Percentiles rank a stretch among this genome's conserved stretches.
Conservation (phyloP, 2,888 invertebrate genomes). For the Ichneumoninae sp. region DNA sequence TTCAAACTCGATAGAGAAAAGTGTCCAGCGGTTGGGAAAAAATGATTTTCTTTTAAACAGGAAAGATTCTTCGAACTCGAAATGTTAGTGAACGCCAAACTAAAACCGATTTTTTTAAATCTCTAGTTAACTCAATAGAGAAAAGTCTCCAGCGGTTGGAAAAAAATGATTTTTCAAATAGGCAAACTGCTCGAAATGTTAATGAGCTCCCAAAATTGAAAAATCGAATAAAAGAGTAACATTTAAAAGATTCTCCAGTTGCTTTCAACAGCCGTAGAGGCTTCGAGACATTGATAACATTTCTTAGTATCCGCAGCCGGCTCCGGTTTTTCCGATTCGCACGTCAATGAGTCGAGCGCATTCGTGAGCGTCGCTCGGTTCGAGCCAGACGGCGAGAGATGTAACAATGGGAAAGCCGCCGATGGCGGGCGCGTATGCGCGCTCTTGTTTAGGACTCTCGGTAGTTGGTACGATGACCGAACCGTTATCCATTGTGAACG, state of each 20-base stretch:
- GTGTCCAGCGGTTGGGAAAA: no score
- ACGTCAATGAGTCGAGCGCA: conserved; percentile 10
- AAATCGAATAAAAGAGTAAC: no score
- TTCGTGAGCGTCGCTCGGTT: not conserved
- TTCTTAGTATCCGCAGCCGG: not conserved
- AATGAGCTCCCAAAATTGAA: no score
- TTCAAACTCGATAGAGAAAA: no score
- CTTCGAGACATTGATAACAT: not conserved
- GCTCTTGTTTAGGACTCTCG: conserved; percentile 30
- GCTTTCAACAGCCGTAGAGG: not conserved
- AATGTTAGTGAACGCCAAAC: no score
- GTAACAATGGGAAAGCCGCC: conserved; percentile 50
- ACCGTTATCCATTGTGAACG: conserved; percentile 76
- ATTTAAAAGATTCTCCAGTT: not conserved
- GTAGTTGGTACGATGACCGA: conserved; percentile 54
- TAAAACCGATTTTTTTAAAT: no score
- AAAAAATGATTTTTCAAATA: no score
- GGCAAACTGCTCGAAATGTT: no score
- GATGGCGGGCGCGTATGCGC: conserved; percentile 15
- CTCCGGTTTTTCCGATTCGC: not conserved
- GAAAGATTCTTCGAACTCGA: no score
- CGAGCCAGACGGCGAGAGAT: conserved; percentile 21
- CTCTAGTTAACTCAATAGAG: no score
- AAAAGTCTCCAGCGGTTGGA: no score
- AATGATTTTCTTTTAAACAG: no score